phyloP scores from a whole-genome alignment of 1,140 invertebrate species.

The Drosophila pandora region DNA sequence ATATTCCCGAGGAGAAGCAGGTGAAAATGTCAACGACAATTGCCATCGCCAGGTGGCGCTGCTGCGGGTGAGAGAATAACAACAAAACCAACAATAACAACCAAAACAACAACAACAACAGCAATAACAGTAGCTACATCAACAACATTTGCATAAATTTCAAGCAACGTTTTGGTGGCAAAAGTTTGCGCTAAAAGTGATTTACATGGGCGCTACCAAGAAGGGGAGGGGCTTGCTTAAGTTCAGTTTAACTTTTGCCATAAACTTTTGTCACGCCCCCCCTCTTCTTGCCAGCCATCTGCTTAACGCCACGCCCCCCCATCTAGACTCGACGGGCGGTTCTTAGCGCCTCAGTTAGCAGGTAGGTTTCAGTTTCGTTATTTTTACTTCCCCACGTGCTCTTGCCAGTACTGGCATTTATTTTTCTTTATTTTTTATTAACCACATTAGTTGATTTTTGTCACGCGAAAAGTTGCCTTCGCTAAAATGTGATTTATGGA shows the following conservation, averaged over 20 bases:
- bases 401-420: neutral
- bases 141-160: conserved; percentile 80
- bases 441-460: conserved; percentile 82
- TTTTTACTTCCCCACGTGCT: conserved; percentile 8
- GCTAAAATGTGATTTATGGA: conserved; percentile 73
- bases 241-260: conserved; percentile 78
- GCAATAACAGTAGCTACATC: conserved; percentile 58
- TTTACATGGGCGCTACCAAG: conserved; percentile 54
- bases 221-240: conserved; percentile 54
- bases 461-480: conserved; percentile 73
- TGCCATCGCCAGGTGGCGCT: conserved; percentile 48
- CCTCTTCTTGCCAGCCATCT: neutral
- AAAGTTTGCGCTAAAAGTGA: conserved; percentile 75
- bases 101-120: conserved; percentile 26
- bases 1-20: conserved; percentile 41
- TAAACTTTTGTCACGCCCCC: conserved; percentile 71
- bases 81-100: conserved; percentile 36
- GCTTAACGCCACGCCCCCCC: conserved; percentile 4
- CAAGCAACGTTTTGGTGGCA: conserved; percentile 64
- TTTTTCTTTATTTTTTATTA: conserved; percentile 63
- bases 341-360: conserved; percentile 43
- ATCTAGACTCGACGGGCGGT: conserved; percentile 11
- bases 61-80: conserved; percentile 18
- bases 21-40: conserved; percentile 79
- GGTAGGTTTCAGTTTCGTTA: conserved; percentile 25